phyloP scores from a whole-genome alignment of 2,797 vertebrate species.

The Varecia variegata region DNA sequence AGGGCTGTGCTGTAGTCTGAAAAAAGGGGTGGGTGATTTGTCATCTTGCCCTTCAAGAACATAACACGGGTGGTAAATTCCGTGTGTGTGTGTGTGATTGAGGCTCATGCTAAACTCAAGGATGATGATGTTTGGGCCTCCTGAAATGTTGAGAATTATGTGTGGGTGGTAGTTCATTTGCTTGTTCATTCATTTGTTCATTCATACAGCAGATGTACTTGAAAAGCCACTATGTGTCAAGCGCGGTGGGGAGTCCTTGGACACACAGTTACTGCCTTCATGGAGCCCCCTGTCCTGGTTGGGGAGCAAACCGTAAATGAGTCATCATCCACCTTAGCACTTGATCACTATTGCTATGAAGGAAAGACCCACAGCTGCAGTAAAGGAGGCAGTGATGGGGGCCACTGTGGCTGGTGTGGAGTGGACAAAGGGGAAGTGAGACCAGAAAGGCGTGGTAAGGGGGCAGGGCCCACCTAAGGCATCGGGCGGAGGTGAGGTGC shows the following conservation, averaged over 20 bases:
- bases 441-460: not conserved
- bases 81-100: not conserved
- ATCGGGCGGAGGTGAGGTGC: not conserved
- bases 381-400: not conserved
- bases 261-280: not conserved
- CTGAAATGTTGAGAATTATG: not conserved
- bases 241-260: not conserved
- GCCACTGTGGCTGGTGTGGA: not conserved
- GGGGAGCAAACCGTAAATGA: not conserved
- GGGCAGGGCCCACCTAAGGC: accelerated
- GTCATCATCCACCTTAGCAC: not conserved
- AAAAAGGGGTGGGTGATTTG: not conserved
- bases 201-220: not conserved
- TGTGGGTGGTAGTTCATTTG: not conserved
- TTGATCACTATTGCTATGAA: not conserved
- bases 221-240: not conserved
- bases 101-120: not conserved
- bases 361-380: not conserved
- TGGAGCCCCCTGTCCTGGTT: not conserved
- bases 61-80: not conserved
- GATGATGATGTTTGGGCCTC: not conserved
- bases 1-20: not conserved
- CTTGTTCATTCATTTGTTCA: not conserved
- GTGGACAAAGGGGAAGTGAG: not conserved
- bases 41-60: not conserved